Percentiles rank a stretch among this genome's conserved stretches.
Evolutionary conservation across 2,888 invertebrate species (phyloP).

Genomic region (Meliscaeva auricollis): DNA sequence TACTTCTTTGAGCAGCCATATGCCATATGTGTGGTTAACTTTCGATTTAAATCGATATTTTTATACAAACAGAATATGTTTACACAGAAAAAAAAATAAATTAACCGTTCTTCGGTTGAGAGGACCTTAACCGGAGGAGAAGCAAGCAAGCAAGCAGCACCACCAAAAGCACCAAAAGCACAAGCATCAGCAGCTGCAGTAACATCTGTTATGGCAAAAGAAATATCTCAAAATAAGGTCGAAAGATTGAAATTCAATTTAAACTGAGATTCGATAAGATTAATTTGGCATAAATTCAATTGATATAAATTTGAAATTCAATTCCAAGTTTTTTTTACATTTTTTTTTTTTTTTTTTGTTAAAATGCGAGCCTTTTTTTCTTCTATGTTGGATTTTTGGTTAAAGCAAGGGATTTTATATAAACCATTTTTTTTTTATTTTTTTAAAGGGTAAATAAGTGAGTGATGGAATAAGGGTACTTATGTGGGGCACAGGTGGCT

Average conservation of each 20-base stretch:
- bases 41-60: slow-evolving; percentile 67
- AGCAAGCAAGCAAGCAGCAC: neutral
- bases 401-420: neutral
- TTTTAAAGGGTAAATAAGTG: slow-evolving; percentile 27
- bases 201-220: slow-evolving; percentile 15
- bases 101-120: slow-evolving; percentile 43
- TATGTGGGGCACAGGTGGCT: slow-evolving; percentile 25
- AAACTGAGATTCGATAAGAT: slow-evolving; percentile 56
- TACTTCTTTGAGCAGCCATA: slow-evolving; percentile 9
- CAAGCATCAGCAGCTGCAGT: neutral
- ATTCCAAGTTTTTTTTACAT: slow-evolving; percentile 4
- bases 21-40: slow-evolving; percentile 69
- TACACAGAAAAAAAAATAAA: slow-evolving; percentile 29
- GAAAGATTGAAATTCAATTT: slow-evolving; percentile 69
- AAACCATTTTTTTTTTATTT: neutral
- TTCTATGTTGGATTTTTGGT: neutral
- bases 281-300: slow-evolving; percentile 68
- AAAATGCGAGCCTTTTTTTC: neutral
- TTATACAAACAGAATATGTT: neutral
- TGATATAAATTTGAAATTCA: slow-evolving; percentile 53
- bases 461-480: slow-evolving; percentile 17
- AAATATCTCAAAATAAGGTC: slow-evolving; percentile 40
- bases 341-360: neutral
- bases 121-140: slow-evolving; percentile 33
- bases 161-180: neutral